Conservation (phyloP, 2,113 vertebrate species). For the Gasterosteus nipponicus region DNA sequence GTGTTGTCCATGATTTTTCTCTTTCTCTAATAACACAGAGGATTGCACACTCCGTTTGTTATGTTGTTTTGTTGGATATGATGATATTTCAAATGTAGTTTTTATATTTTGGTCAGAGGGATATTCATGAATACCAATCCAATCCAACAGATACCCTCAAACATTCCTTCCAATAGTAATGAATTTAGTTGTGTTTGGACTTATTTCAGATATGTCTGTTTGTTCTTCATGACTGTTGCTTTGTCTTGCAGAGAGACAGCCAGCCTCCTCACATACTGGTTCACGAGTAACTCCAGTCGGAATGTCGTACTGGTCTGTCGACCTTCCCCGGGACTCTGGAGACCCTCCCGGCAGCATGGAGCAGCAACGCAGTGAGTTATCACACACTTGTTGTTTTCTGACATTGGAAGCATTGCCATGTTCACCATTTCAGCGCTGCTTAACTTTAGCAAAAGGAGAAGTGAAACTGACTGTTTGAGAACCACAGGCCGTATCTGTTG, state of each 20-base stretch:
- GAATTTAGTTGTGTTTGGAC: not conserved
- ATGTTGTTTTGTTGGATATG: not conserved
- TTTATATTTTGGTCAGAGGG: no score
- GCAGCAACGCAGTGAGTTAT: slow-evolving; percentile 77
- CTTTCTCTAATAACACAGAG: not conserved
- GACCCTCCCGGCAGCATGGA: slow-evolving; percentile 75
- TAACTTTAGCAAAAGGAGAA: slow-evolving; percentile 56
- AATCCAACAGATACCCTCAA: not conserved
- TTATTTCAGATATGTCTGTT: not conserved
- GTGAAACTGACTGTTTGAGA: slow-evolving; percentile 39
- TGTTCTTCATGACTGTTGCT: not conserved
- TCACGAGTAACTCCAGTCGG: slow-evolving; percentile 19
- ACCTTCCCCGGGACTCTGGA: slow-evolving; percentile 74
- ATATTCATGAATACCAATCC: no score
- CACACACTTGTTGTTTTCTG: not conserved
- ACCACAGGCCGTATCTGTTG: not conserved
- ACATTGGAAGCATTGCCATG: not conserved
- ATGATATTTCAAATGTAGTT: no score
- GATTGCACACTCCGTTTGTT: not conserved
- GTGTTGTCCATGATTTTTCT: not conserved
- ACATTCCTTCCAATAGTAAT: not conserved
- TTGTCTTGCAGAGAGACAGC: slow-evolving; percentile 38
- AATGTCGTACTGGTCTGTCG: slow-evolving; percentile 89
- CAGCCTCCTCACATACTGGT: not conserved
- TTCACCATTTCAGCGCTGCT: not conserved